Evolutionary conservation across 2,888 invertebrate species (phyloP).

Genomic region (Caenorhabditis sp.): DNA sequence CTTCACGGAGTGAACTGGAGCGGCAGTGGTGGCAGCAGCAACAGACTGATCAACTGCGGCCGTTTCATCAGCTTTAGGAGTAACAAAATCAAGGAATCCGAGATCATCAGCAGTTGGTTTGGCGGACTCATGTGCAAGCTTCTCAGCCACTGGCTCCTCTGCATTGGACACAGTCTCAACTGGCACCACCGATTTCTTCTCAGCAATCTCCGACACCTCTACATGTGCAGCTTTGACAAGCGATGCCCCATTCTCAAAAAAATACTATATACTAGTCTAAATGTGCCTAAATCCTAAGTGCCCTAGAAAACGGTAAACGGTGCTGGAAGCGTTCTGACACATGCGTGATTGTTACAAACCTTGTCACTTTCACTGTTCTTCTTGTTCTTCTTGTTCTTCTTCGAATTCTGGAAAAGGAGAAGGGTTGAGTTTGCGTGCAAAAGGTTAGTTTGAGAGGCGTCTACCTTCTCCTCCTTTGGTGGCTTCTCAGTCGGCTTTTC

Average conservation of each 20-base stretch:
- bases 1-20: slow-evolving; percentile 11
- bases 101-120: slow-evolving; percentile 25
- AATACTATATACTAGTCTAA: slow-evolving; percentile 6
- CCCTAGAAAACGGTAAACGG: slow-evolving; percentile 15
- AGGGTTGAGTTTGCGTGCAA: slow-evolving; percentile 19
- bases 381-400: slow-evolving; percentile 63
- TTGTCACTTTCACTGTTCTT: slow-evolving; percentile 56
- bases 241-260: slow-evolving; percentile 32
- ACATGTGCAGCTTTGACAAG: slow-evolving; percentile 15
- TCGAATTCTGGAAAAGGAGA: slow-evolving; percentile 29
- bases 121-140: no score
- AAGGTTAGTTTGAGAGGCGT: background rate
- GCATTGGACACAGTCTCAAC: background rate
- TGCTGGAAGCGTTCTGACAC: no score
- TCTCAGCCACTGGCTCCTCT: background rate
- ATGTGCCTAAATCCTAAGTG: slow-evolving; percentile 27
- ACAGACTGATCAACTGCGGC: slow-evolving; percentile 1
- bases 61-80: slow-evolving; percentile 38
- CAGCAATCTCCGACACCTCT: background rate
- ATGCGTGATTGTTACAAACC: slow-evolving; percentile 25
- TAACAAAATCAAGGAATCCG: slow-evolving; percentile 59
- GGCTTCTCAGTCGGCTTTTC: slow-evolving; percentile 18
- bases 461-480: slow-evolving; percentile 40
- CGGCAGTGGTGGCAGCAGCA: background rate
- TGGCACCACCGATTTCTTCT: background rate